A percentile compares a stretch with the other conserved stretches of the same genome.
Conservation (phyloP, 2,888 invertebrate species). For the Falcaria lacertinaria region DNA sequence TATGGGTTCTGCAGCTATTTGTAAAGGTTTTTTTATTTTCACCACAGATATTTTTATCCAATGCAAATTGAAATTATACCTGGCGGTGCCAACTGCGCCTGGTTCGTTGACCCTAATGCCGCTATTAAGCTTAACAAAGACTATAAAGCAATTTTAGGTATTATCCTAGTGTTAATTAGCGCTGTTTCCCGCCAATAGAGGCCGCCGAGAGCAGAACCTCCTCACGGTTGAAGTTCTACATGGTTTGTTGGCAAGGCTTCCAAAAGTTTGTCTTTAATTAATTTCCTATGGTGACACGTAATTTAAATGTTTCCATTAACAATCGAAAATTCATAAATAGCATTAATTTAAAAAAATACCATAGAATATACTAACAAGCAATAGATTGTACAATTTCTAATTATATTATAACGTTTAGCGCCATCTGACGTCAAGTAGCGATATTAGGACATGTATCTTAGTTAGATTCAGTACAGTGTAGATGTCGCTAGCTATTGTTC, state of each 20-base stretch:
- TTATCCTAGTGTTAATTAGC: too few species aligned
- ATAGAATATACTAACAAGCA: too few species aligned
- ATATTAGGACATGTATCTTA: too few species aligned
- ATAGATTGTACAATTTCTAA: too few species aligned
- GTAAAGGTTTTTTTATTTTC: slow-evolving; percentile 23
- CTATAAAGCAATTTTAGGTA: slow-evolving; percentile 6
- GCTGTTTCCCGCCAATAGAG: slow-evolving; percentile 54
- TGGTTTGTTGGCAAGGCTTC: slow-evolving; percentile 68
- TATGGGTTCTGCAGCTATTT: slow-evolving; percentile 24
- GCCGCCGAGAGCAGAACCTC: slow-evolving; percentile 57
- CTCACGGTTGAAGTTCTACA: slow-evolving; percentile 63
- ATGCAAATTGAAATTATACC: slow-evolving; percentile 32
- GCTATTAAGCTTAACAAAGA: too few species aligned
- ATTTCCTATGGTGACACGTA: too few species aligned
- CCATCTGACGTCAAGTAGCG: slow-evolving; percentile 61
- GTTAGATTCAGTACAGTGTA: too few species aligned
- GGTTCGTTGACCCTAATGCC: slow-evolving; percentile 31
- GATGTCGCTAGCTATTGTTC: too few species aligned
- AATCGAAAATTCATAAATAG: too few species aligned
- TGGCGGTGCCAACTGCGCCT: slow-evolving; percentile 24
- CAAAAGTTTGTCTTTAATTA: too few species aligned
- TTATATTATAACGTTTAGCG: slow-evolving; percentile 27
- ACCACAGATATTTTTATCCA: slow-evolving; percentile 17
- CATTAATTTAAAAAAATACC: too few species aligned
- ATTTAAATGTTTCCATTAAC: too few species aligned